Evolutionary conservation across 2,888 invertebrate species (phyloP), one percentile per base, ranked within the genome.

Genomic region (Cheilosia grossa): DNA sequence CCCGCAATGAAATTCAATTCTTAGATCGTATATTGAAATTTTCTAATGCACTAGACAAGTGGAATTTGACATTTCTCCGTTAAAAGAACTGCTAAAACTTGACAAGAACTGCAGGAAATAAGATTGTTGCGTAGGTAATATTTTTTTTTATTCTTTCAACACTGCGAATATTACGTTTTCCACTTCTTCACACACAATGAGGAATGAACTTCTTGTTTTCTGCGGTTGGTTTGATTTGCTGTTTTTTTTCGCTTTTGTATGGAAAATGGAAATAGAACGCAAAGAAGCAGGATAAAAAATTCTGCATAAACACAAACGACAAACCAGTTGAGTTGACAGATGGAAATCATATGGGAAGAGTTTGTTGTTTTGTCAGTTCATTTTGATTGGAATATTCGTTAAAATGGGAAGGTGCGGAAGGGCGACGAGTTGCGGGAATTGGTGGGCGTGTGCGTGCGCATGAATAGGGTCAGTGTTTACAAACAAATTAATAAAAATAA

Each of bases 241-340:
- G 4, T 56, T 47, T 21, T 54, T 73, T 72, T 30, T 54, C 42
- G 54, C 56, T 69, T 78, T 66, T 66, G 59, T 69, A 58, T 64
- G 44, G 24, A 24, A 42, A 56, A 58, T 64, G 44, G 24, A 24
- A 42, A 56, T 69, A 64, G 58, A 58, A 58, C 21, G 59, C 27
- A 49, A 40, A 75, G 53, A 53, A 37, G 44, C 47, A 56, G 63
- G 70, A 30, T 21, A 79, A 47, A 67, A 51, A 56, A 40, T 53
- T 72, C 70, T 72, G 66, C 51, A 66, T 53, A 79, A 42, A 58
- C 3, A 24, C n/a, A n/a, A n/a, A n/a, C 24, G 21, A 24, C 44
- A 75, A 66, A 85, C 83, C 80, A 85, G 83, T 85, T 85, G 83
- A 85, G 75, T 70, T 85, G 81, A 80, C 81, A 85, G 80, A 59